Base-by-base conservation (phyloP, 2,888 invertebrate species). In the Agriopis leucophaearia region DNA sequence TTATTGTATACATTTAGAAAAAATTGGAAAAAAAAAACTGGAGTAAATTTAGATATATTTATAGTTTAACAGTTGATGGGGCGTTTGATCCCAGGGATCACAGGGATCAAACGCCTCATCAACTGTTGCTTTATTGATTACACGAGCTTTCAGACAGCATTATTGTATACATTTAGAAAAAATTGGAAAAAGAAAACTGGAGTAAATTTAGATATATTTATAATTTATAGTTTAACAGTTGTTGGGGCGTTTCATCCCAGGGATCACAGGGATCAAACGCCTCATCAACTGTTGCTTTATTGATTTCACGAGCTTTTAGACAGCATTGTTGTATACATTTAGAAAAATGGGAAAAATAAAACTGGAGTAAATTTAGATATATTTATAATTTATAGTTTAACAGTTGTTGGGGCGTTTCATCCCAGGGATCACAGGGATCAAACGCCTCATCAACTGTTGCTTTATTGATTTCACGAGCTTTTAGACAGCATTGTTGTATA, bases 71-170 rank as follows among this genome's bases (percentile, higher is more conserved):
- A n/a, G n/a, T n/a, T n/a, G n/a, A n/a, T n/a, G n/a, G n/a, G n/a
- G n/a, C n/a, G n/a, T n/a, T n/a, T n/a, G n/a, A n/a, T n/a, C n/a
- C n/a, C n/a, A n/a, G n/a, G n/a, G n/a, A n/a, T n/a, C n/a, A n/a
- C n/a, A n/a, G 80, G 83, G 85, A 82, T 84, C 84, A 80, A 76
- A 76, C 77, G 79, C 74, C 75, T 76, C 80, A 60, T 68, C 84
- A 87, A 85, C 85, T 87, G 88, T 88, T 88, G 88, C 87, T 73
- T 66, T 70, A 81, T 86, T 81, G 79, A 80, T 82, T 78, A 64
- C 69, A 59, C 66, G 63, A 72, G 61, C 58, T 65, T 61, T 64
- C 36, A 56, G 56, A 64, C 47, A 44, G 18, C 48, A 50, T 54
- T 66, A 63, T 38, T 68, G 27, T 64, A 44, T 62, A 54, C 27